These are phyloP conservation scores for Scylla paramamosain DNA, from an alignment of 1,140 invertebrate genomes.

Conservation along the genomic window DNA sequence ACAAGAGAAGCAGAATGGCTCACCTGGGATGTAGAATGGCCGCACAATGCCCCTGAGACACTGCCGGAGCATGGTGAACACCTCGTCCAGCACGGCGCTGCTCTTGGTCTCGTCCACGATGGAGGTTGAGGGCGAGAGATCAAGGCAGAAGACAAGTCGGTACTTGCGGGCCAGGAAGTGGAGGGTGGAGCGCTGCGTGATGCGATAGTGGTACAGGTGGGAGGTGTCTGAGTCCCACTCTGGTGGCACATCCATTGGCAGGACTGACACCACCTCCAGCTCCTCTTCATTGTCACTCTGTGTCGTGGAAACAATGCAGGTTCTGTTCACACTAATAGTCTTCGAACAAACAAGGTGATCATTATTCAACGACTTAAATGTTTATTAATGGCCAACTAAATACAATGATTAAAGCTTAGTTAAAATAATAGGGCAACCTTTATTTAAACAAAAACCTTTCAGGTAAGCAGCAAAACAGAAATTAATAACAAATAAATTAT, in stretches of 20 bases:
- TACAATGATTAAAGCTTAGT: no score
- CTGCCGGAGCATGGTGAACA: constrained; percentile 84
- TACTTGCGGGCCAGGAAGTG: constrained; percentile 84
- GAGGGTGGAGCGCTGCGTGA: constrained; percentile 82
- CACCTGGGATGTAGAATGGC: constrained; percentile 82
- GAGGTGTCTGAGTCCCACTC: constrained; percentile 82
- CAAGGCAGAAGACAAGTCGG: constrained; percentile 88
- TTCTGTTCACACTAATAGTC: neutral
- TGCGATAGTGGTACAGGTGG: constrained; percentile 83
- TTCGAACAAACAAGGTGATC: no score
- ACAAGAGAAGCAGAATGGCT: no score
- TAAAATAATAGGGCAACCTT: no score
- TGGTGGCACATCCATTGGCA: constrained; percentile 82
- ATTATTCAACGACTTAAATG: no score
- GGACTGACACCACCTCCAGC: constrained; percentile 85
- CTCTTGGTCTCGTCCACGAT: constrained; percentile 87
- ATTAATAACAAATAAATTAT: no score
- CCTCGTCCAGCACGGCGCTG: constrained; percentile 87
- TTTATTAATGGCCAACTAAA: no score
- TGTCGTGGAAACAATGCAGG: neutral
- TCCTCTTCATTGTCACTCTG: constrained; percentile 78
- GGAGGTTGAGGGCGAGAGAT: constrained; percentile 89
- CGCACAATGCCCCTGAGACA: constrained; percentile 85
- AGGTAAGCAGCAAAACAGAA: no score
- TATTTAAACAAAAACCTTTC: no score